These are phyloP conservation scores for Lacerta bilineata DNA, from an alignment of 2,797 vertebrate species.

Conservation along the genomic window DNA sequence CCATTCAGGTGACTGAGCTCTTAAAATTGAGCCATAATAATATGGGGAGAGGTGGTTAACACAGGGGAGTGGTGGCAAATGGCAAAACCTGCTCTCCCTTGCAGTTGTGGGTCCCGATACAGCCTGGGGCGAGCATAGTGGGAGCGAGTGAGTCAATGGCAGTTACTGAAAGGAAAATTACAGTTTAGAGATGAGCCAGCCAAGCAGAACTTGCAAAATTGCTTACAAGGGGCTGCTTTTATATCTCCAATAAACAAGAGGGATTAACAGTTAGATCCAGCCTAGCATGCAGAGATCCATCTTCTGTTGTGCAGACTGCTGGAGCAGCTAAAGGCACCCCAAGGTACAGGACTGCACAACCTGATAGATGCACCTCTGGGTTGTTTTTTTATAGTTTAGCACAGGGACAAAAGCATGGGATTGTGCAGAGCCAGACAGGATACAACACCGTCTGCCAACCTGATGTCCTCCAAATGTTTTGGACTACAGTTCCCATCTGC, in stretches of 20 bases:
- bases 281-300: neutral
- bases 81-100: neutral
- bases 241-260: slow-evolving; percentile 8
- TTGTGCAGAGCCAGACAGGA: no score
- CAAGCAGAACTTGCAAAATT: slow-evolving; percentile 42
- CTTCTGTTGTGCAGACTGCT: neutral
- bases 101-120: neutral
- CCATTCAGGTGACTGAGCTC: neutral
- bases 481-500: no score
- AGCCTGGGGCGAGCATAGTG: neutral
- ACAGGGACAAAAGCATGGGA: neutral
- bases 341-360: neutral
- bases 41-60: slow-evolving; percentile 14
- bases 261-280: neutral
- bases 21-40: slow-evolving; percentile 7
- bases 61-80: neutral
- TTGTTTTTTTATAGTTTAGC: neutral
- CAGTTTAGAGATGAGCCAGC: slow-evolving; percentile 16
- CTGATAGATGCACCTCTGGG: neutral
- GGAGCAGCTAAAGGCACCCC: neutral
- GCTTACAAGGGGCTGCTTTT: slow-evolving; percentile 30
- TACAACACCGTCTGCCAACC: no score
- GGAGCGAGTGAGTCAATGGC: no score
- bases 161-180: slow-evolving; percentile 16
- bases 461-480: no score